Evolutionary conservation across 30 jellyfish, hydroid and myxozoan genomes (phyloP).

Genomic region (Aurelia coerulea): DNA sequence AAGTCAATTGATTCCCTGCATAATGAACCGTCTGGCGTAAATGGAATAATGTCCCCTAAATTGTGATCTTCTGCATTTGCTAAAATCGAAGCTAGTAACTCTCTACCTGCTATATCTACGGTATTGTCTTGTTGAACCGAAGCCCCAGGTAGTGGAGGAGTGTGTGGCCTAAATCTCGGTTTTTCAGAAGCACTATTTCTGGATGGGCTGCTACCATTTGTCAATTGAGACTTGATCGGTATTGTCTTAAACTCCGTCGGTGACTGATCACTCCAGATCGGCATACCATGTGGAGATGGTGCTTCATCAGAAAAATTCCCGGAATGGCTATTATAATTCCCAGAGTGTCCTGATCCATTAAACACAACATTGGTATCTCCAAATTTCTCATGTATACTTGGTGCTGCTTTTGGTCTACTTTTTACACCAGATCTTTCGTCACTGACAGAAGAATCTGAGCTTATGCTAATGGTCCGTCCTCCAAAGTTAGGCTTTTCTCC

Average conservation of each 20-base stretch:
- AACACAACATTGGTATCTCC: not conserved
- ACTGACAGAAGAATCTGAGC: conserved; percentile 46
- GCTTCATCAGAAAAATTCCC: too few relatives aligned
- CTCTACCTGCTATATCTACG: too few relatives aligned
- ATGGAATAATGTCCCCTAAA: not conserved
- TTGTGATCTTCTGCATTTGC: not conserved
- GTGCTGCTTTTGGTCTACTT: not conserved
- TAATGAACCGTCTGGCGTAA: conserved; percentile 3
- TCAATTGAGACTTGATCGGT: too few relatives aligned
- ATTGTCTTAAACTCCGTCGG: too few relatives aligned
- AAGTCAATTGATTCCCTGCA: conserved; percentile 24
- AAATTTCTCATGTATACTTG: not conserved
- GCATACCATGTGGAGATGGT: too few relatives aligned
- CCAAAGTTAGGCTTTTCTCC: not conserved
- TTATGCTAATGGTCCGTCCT: conserved; percentile 5
- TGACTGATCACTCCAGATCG: too few relatives aligned
- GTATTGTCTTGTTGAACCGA: not conserved
- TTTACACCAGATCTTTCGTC: conserved; percentile 13
- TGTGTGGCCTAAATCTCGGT: conserved; percentile 30
- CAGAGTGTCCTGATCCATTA: not conserved
- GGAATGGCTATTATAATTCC: not conserved
- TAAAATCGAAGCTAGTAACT: too few relatives aligned
- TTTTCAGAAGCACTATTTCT: not conserved
- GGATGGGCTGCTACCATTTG: too few relatives aligned
- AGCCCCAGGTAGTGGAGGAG: conserved; percentile 17